phyloP scores from a whole-genome alignment of 2,888 invertebrate genomes.

The Diarsia rubi region DNA sequence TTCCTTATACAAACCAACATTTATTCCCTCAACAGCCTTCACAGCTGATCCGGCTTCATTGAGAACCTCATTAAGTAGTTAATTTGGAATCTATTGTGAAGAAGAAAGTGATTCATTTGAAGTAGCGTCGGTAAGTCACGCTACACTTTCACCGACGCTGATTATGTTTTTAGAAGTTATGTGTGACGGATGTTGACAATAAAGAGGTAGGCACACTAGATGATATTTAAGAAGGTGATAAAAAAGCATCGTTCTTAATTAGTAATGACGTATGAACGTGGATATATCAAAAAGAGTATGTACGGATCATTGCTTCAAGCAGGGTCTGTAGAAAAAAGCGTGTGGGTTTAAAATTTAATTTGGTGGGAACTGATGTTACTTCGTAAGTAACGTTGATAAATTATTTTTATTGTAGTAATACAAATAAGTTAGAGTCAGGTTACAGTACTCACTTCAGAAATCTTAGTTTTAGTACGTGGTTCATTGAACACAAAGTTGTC shows the following conservation, averaged over 20 bases:
- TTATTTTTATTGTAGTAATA: too few relatives aligned
- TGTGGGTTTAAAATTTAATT: not conserved
- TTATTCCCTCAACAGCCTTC: not conserved
- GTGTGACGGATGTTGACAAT: slow-evolving; percentile 28
- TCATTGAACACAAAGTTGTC: too few relatives aligned
- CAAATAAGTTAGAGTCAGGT: too few relatives aligned
- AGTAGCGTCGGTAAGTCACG: slow-evolving; percentile 43
- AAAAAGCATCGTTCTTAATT: not conserved
- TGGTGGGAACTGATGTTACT: not conserved
- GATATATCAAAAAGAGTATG: too few relatives aligned
- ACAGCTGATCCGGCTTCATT: slow-evolving; percentile 39
- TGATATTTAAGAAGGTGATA: not conserved
- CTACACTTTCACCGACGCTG: slow-evolving; percentile 60
- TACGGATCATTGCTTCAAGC: too few relatives aligned
- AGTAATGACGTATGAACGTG: too few relatives aligned
- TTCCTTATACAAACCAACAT: slow-evolving; percentile 11
- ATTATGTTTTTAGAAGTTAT: slow-evolving; percentile 38
- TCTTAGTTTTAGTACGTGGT: not conserved
- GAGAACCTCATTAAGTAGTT: slow-evolving; percentile 59
- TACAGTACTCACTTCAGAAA: not conserved
- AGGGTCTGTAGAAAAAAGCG: not conserved
- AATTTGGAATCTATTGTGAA: slow-evolving; percentile 59
- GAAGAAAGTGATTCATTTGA: slow-evolving; percentile 57
- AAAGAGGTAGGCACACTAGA: slow-evolving; percentile 23
- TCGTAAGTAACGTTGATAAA: too few relatives aligned